Evolutionary conservation across 2,888 invertebrate species (phyloP), one percentile per base, ranked within the genome.

Genomic region (Philereme transversata): DNA sequence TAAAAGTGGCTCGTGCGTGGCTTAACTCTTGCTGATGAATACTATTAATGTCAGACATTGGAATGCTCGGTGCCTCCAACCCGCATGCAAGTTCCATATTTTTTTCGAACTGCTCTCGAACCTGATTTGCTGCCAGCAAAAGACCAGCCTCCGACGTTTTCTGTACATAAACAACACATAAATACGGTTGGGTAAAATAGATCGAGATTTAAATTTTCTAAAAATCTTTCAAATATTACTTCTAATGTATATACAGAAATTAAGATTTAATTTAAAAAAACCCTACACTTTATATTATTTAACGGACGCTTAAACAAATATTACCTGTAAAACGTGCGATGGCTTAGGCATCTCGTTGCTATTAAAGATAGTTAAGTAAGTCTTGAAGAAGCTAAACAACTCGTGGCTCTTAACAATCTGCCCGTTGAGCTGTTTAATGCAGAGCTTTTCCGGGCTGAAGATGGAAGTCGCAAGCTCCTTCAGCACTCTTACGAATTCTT

Each of bases 101-200:
- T n/a, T 53, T 49, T 43, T 69, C 67, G 40, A 63, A 69, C 22
- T 58, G 48, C 22, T 61, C 65, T 9, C 58, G 57, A 40, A 61
- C 52, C 7, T 60, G 51, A 5, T 61, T 60, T 10, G 56, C 22
- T 8, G 61, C 65, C n/a, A 57, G 5, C 10, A 65, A 43, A 34
- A 69, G 49, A 41, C 60, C 64, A 22, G 64, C 59, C 9, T 60
- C 46, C 33, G 57, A 3, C 22, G 65, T 67, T 35, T 60, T 60
- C 67, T 69, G 55, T 46, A 51, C 35, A 35, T n/a, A 47, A 34
- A 6, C 35, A 33, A 35, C 22, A 22, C 22, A 22, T 22, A 22
- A 22, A 22, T 22, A 22, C 22, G 22, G 22, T 22, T 22, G 1
- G 22, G 22, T 22, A 22, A 22, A 22, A 22, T 22, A 2, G 22